A percentile compares a stretch with the other conserved stretches of the same genome.
Evolutionary conservation across 2,888 invertebrate genomes (phyloP).

Genomic region (Thereva unica): DNA sequence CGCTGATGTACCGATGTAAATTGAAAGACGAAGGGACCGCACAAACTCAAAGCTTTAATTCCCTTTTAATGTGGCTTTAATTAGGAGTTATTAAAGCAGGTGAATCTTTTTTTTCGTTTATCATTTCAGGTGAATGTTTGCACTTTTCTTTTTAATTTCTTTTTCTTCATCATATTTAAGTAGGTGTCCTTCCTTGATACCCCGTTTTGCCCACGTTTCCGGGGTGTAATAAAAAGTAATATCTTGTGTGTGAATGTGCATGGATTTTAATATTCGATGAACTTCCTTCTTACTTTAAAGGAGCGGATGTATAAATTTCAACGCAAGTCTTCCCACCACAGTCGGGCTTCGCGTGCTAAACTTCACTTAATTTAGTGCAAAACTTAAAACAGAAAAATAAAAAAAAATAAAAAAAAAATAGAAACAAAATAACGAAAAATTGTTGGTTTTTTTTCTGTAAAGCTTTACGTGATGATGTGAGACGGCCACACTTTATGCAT

Average conservation of each 20-base stretch:
- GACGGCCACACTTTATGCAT: background rate
- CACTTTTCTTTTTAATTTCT: no score
- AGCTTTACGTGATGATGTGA: conserved; percentile 26
- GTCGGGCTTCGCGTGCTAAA: conserved; percentile 32
- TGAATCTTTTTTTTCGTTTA: no score
- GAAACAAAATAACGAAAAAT: no score
- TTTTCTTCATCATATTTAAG: no score
- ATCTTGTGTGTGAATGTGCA: conserved; percentile 23
- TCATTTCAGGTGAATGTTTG: no score
- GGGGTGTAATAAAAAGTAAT: background rate
- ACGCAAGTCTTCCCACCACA: conserved; percentile 26
- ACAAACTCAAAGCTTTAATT: no score
- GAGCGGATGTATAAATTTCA: conserved; percentile 36
- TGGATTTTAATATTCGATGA: conserved; percentile 14
- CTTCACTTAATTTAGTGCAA: conserved; percentile 38
- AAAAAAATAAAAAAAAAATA: conserved; percentile 18
- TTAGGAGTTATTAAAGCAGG: no score
- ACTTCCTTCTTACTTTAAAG: conserved; percentile 1
- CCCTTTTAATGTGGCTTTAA: no score
- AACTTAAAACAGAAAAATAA: conserved; percentile 29
- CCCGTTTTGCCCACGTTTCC: no score
- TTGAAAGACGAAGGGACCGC: background rate
- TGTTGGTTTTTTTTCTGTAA: no score
- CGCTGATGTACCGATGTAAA: background rate
- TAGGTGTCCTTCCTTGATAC: no score